Evolutionary conservation across 2,113 vertebrate species (phyloP).

Genomic region (Stigmatopora nigra): DNA sequence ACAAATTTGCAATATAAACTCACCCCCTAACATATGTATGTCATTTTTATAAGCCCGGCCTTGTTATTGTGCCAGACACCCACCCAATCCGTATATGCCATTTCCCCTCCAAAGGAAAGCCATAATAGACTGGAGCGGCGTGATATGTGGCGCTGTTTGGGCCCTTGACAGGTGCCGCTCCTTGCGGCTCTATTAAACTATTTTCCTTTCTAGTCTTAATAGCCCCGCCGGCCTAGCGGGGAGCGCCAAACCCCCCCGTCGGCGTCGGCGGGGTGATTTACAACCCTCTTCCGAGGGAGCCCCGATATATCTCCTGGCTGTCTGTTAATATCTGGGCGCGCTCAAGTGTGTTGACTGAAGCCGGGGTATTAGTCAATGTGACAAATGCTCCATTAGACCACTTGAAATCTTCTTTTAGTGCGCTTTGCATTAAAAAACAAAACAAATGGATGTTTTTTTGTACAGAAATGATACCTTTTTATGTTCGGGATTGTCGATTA

Average conservation of each 20-base stretch:
- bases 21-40: neutral
- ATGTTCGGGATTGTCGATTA: too few species aligned
- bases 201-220: slow-evolving; percentile 40
- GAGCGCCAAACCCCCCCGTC: slow-evolving; percentile 43
- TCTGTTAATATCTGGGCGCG: slow-evolving; percentile 63
- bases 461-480: too few species aligned
- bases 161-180: slow-evolving; percentile 40
- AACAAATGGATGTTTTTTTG: too few species aligned
- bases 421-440: neutral
- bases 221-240: slow-evolving; percentile 36
- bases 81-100: slow-evolving; percentile 6
- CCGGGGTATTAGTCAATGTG: slow-evolving; percentile 56
- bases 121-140: slow-evolving; percentile 1
- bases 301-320: slow-evolving; percentile 56
- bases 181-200: slow-evolving; percentile 34
- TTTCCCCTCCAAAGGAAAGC: neutral
- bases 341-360: slow-evolving; percentile 64
- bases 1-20: too few species aligned
- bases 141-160: slow-evolving; percentile 28
- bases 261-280: slow-evolving; percentile 54
- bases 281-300: slow-evolving; percentile 42
- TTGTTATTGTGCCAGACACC: neutral
- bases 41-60: neutral
- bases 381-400: slow-evolving; percentile 55
- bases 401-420: slow-evolving; percentile 7